Base-by-base conservation (phyloP, 2,113 vertebrate genomes). In the Siniperca chuatsi region DNA sequence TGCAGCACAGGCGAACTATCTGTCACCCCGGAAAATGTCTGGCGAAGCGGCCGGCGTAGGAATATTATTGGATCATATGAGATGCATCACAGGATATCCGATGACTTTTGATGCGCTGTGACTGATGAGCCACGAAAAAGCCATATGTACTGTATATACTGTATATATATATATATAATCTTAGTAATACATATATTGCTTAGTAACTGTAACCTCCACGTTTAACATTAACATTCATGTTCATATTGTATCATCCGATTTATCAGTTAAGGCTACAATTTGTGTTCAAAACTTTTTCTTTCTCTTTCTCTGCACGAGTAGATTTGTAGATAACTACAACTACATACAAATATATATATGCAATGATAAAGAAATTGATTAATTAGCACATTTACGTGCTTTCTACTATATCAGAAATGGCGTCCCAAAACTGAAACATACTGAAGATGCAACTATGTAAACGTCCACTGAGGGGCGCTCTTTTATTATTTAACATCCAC, bases 21-120 rank as follows among this genome's bases (percentile, higher is more conserved):
- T 1, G 50, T 18, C 74, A 69, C 94, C 90, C 95, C 95, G 95
- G 95, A 95, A 95, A 91, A 23, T 75, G 86, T 90, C 40, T 1
- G 33, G 4, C 11, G 35, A 4, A 3, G 65, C 40, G 21, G 61
- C 35, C 29, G 78, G 52, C 2, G 18, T 8, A 7, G 9, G 40
- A 57, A 72, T 88, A 21, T 87, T 61, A 89, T 86, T 92, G 88
- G 89, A 84, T 62, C 57, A 11, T 60, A 46, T 54, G 73, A 71
- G 25, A n/a, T 1, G 48, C 75, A 61, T 69, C 85, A 82, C 58
- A 81, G 78, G 75, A 81, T 33, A 69, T 80, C 66, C n/a, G n/a
- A 42, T 9, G 29, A 23, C 13, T 44, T 67, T 2, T 61, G 83
- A 79, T 75, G 37, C 4, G 20, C 40, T 35, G 64, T 35, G 46